These are phyloP conservation scores for Rhyacichthys aspro DNA, from an alignment of 2,797 vertebrate species.

Conservation along the genomic window DNA sequence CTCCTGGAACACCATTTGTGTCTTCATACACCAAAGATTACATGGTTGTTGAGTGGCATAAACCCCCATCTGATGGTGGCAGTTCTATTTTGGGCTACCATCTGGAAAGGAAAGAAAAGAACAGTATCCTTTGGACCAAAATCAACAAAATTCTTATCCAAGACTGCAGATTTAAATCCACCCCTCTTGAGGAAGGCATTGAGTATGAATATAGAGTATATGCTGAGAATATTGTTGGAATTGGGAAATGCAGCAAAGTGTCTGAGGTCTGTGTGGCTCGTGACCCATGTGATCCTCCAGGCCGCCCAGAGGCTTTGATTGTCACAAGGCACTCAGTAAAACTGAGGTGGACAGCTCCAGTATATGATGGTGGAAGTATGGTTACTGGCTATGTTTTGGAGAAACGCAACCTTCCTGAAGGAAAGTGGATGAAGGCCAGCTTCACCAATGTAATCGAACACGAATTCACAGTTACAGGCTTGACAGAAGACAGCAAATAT, in stretches of 20 bases:
- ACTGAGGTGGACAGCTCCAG: constrained; percentile 91
- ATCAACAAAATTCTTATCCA: constrained; percentile 95
- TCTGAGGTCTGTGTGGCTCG: constrained; percentile 95
- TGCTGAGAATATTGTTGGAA: constrained; percentile 98
- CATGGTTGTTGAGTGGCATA: constrained; percentile 97
- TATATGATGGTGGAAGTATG: constrained; percentile 93
- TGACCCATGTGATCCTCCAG: constrained; percentile 97
- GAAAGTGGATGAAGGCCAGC: constrained; percentile 99
- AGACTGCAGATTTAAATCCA: constrained; percentile 92
- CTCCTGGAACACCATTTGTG: constrained; percentile 94
- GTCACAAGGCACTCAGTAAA: constrained; percentile 93
- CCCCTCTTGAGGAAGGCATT: constrained; percentile 95
- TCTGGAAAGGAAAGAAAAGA: constrained; percentile 97
- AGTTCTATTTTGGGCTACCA: constrained; percentile 95
- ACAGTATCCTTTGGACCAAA: constrained; percentile 98
- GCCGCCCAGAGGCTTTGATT: constrained; percentile 89
- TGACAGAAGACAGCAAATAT: constrained; percentile 93
- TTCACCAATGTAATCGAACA: constrained; percentile 93
- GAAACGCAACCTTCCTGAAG: constrained; percentile 95
- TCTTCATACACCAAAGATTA: constrained; percentile 90
- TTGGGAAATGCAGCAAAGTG: constrained; percentile 94
- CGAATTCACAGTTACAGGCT: constrained; percentile 91
- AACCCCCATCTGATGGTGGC: constrained; percentile 94
- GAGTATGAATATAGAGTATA: constrained; percentile 97
- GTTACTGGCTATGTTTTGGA: constrained; percentile 96